Conservation (phyloP, 2,888 invertebrate species). For the Dione juno region DNA sequence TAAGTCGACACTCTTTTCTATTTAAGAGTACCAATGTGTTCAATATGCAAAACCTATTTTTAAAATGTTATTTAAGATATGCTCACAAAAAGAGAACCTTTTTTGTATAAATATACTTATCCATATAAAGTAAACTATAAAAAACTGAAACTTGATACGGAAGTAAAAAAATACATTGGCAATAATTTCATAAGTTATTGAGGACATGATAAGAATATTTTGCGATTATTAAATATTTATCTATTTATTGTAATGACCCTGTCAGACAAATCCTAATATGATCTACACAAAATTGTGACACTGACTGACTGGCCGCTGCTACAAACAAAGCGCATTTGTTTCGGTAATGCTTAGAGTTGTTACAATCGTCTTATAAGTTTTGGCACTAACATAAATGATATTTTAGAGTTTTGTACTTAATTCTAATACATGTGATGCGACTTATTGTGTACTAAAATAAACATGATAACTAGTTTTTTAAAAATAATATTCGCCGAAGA, state of each 20-base stretch:
- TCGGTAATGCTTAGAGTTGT: neutral
- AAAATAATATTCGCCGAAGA: neutral
- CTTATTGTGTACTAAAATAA: too few species aligned
- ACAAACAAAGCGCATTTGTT: neutral
- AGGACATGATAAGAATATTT: neutral
- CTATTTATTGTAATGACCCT: neutral
- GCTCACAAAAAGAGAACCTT: neutral
- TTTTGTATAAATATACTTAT: neutral
- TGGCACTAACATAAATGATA: neutral
- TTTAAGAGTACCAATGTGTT: neutral
- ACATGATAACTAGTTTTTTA: neutral
- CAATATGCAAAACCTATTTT: neutral
- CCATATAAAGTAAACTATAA: neutral
- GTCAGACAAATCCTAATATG: conserved; percentile 1
- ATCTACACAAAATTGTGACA: neutral
- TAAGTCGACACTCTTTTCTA: too few species aligned
- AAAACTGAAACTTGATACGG: conserved; percentile 14
- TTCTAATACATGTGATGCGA: too few species aligned
- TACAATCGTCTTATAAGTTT: neutral
- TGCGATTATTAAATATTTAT: neutral
- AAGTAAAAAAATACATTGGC: conserved; percentile 1
- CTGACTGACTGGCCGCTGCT: neutral
- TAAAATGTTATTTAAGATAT: conserved; percentile 1
- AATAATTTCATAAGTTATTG: neutral
- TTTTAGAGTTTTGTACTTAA: neutral